phyloP scores from a whole-genome alignment of 2,797 vertebrate genomes.

The Lepus oiostolus region DNA sequence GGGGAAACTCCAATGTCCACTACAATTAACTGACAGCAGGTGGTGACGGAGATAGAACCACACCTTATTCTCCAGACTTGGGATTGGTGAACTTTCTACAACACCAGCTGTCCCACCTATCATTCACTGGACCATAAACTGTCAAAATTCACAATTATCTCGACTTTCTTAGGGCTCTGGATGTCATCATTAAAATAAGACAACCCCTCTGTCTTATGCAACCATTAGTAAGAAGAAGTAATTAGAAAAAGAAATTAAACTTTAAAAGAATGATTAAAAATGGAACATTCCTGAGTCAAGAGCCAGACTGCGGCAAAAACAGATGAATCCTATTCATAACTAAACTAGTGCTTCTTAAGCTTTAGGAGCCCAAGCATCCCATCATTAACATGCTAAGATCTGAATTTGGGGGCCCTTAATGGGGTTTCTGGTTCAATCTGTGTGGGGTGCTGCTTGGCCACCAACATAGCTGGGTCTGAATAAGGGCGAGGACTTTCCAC shows the following conservation, averaged over 20 bases:
- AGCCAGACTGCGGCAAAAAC: not conserved
- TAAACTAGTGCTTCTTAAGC: not conserved
- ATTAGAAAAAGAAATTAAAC: conserved; percentile 15
- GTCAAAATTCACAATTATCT: conserved; percentile 40
- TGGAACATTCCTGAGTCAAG: conserved; percentile 30
- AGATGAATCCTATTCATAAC: not conserved
- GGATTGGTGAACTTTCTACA: not conserved
- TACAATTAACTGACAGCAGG: not conserved
- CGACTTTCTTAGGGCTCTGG: not conserved
- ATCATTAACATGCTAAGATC: not conserved
- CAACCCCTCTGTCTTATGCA: not conserved
- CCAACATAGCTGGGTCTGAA: not conserved
- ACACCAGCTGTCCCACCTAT: not conserved
- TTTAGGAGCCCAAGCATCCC: not conserved
- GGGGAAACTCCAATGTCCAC: not conserved
- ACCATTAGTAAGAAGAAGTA: not conserved
- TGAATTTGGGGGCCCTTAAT: not conserved
- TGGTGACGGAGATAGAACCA: not conserved
- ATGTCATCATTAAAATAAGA: conserved; percentile 38
- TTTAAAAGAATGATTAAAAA: conserved; percentile 34
- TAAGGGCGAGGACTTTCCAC: not conserved
- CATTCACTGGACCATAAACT: not conserved
- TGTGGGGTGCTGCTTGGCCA: not conserved
- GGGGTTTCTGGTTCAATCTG: not conserved
- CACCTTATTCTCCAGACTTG: not conserved